Percentiles rank a stretch among this genome's conserved stretches.
phyloP scores from a whole-genome alignment of 2,113 vertebrate genomes.

The Etia nguti region DNA sequence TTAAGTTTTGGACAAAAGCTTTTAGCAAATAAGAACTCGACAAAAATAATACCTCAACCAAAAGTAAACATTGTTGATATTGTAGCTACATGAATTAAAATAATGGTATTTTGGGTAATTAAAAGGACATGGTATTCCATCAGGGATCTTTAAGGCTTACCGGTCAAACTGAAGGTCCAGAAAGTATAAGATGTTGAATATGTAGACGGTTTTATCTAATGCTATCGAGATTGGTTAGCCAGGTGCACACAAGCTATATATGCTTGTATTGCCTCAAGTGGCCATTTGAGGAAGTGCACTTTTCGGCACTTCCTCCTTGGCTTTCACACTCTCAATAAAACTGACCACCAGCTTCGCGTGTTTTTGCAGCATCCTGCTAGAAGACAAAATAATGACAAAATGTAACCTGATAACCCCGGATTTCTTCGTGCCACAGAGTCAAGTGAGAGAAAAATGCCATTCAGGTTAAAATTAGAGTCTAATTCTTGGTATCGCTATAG shows the following conservation, averaged over 20 bases:
- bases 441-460: conserved; percentile 2
- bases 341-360: neutral
- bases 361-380: neutral
- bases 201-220: neutral
- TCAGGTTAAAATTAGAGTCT: conserved; percentile 38
- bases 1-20: neutral
- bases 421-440: neutral
- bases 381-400: neutral
- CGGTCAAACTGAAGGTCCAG: neutral
- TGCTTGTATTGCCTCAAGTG: neutral
- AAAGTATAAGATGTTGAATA: neutral
- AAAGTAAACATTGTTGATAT: neutral
- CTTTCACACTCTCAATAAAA: neutral
- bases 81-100: neutral
- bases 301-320: neutral
- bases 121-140: neutral
- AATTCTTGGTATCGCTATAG: conserved; percentile 3
- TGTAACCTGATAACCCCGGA: neutral
- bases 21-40: neutral
- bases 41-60: neutral
- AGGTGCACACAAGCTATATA: neutral
- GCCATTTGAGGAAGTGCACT: neutral
- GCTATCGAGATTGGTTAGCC: neutral
- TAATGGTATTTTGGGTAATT: neutral
- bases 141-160: neutral